A percentile compares a stretch with the other conserved stretches of the same genome.
Evolutionary conservation across 1,140 invertebrate genomes (phyloP).

Genomic region (Batillaria attramentaria): DNA sequence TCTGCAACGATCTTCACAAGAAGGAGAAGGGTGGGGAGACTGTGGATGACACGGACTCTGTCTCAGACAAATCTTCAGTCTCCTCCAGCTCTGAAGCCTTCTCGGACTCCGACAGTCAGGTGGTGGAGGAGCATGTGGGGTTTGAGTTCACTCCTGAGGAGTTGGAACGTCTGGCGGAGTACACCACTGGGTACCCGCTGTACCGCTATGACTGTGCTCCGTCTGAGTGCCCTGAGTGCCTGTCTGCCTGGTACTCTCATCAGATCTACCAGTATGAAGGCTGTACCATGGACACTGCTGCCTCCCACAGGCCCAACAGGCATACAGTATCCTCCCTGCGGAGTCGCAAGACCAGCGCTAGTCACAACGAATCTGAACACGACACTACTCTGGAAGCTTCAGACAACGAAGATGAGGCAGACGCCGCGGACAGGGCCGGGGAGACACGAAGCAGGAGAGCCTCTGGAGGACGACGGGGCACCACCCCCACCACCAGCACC

Average conservation of each 20-base stretch:
- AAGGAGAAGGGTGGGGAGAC: slow-evolving; percentile 46
- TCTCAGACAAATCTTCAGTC: slow-evolving; percentile 59
- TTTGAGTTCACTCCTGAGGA: slow-evolving; percentile 56
- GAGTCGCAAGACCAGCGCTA: slow-evolving; percentile 7
- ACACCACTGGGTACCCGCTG: slow-evolving; percentile 65
- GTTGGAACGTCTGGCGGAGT: slow-evolving; percentile 61
- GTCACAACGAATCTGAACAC: not conserved
- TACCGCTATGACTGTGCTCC: slow-evolving; percentile 63
- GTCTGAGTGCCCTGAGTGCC: slow-evolving; percentile 64
- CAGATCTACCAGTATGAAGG: slow-evolving; percentile 53
- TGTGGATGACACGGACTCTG: slow-evolving; percentile 52
- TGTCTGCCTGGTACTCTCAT: slow-evolving; percentile 43
- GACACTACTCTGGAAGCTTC: slow-evolving; percentile 12
- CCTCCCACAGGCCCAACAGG: not conserved
- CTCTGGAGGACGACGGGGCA: not conserved
- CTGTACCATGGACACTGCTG: slow-evolving; percentile 14
- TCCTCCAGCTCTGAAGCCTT: slow-evolving; percentile 62
- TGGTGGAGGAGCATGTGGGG: slow-evolving; percentile 28
- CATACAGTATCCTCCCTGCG: not conserved
- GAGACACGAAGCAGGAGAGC: not conserved
- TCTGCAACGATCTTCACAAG: slow-evolving; percentile 68
- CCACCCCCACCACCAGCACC: slow-evolving; percentile 14
- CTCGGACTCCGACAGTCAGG: slow-evolving; percentile 52
- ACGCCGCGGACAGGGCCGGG: slow-evolving; percentile 6
- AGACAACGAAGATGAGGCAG: slow-evolving; percentile 19